phyloP scores from a whole-genome alignment of 2,797 vertebrate genomes.

The Hirundo rustica region DNA sequence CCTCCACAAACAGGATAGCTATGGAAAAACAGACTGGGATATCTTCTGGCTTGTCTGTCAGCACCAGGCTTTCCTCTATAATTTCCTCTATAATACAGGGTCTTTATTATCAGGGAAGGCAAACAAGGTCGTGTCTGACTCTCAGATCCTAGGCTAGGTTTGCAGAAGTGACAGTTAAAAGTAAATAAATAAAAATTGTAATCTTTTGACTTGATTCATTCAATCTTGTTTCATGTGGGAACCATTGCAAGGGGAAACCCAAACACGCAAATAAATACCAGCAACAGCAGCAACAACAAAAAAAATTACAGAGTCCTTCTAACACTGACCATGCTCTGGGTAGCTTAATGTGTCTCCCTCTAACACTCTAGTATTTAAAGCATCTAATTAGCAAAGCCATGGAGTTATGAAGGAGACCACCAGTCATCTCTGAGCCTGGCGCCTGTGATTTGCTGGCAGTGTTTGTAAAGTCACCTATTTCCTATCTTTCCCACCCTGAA shows the following conservation, averaged over 20 bases:
- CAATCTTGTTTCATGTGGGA: not conserved
- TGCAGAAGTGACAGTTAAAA: not conserved
- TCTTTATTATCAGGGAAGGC: not conserved
- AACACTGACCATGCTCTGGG: not conserved
- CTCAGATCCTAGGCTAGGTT: not conserved
- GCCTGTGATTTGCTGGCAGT: not conserved
- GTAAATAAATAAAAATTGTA: not conserved
- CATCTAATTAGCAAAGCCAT: not conserved
- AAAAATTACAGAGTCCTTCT: not conserved
- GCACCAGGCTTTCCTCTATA: not conserved
- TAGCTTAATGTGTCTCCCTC: not conserved
- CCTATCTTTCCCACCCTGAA: not conserved
- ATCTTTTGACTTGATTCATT: not conserved
- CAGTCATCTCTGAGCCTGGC: not conserved
- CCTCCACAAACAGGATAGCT: not conserved
- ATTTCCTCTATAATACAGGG: not conserved
- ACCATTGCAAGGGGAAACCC: not conserved
- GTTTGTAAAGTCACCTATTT: conserved; percentile 7
- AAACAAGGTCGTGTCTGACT: not conserved
- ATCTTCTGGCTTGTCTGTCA: not conserved
- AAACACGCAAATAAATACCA: not conserved
- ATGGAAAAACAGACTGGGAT: not conserved
- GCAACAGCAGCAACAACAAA: not conserved
- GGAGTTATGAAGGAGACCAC: not conserved
- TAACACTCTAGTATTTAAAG: not conserved